Percentiles rank a stretch among this genome's conserved stretches.
These are phyloP conservation scores for Rhincodon typus DNA, from an alignment of 2,797 vertebrate species.

Conservation along the genomic window DNA sequence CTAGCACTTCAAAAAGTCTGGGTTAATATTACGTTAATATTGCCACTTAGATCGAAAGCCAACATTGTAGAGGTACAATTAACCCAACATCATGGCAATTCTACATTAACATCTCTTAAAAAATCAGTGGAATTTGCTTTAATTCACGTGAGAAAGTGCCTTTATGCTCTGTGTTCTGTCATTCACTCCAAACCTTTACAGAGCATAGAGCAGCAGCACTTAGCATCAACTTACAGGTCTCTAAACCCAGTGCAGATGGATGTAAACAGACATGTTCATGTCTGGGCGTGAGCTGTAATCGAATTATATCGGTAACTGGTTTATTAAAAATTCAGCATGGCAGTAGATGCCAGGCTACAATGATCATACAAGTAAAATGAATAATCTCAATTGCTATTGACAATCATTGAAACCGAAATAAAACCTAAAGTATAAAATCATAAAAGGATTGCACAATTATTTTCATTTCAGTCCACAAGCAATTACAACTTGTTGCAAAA, in stretches of 20 bases:
- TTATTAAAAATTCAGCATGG: not conserved
- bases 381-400: not conserved
- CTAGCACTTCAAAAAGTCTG: not conserved
- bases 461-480: not conserved
- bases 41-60: not conserved
- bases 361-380: not conserved
- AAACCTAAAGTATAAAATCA: not conserved
- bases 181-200: not conserved
- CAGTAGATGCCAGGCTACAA: not conserved
- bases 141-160: not conserved
- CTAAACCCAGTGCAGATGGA: not conserved
- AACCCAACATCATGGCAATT: not conserved
- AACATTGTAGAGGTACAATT: not conserved
- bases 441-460: not conserved
- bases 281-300: not conserved
- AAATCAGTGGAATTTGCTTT: not conserved
- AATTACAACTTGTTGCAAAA: not conserved
- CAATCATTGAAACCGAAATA: not conserved
- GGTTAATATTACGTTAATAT: not conserved
- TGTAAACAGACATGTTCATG: not conserved
- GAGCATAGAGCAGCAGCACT: not conserved
- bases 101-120: not conserved
- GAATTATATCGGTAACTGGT: not conserved
- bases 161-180: not conserved
- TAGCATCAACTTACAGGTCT: not conserved